phyloP scores from a whole-genome alignment of 2,888 invertebrate genomes.

The Ectemnius continuus region DNA sequence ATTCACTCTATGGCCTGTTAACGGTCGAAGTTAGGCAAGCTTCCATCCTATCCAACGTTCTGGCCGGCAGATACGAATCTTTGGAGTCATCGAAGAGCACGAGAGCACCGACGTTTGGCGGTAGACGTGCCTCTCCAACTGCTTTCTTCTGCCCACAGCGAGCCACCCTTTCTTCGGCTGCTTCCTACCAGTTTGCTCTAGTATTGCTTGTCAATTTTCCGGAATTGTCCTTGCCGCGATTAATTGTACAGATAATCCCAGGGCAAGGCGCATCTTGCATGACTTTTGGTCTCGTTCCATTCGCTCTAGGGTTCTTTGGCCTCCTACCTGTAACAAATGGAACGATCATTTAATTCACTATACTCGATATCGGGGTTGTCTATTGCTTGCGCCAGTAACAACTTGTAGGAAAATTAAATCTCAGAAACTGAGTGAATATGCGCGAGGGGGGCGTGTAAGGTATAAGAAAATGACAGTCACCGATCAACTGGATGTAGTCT shows the following conservation, averaged over 20 bases:
- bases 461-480: background rate
- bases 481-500: background rate
- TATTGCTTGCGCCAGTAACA: too few species aligned
- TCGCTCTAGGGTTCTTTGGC: background rate
- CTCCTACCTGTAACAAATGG: slow-evolving; percentile 8
- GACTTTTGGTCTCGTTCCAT: background rate
- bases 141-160: background rate
- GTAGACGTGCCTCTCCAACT: slow-evolving; percentile 3
- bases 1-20: slow-evolving; percentile 60
- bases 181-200: slow-evolving; percentile 12
- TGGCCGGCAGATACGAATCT: slow-evolving; percentile 52
- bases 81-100: slow-evolving; percentile 54
- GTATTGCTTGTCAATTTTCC: slow-evolving; percentile 41
- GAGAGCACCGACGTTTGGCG: slow-evolving; percentile 7
- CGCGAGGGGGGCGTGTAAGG: background rate
- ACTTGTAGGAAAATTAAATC: background rate
- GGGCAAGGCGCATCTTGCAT: background rate
- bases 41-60: slow-evolving; percentile 44
- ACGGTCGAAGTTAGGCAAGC: slow-evolving; percentile 62
- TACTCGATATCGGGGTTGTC: too few species aligned
- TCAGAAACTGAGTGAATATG: background rate
- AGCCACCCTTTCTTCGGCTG: slow-evolving; percentile 36
- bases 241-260: slow-evolving; percentile 46
- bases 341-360: too few species aligned
- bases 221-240: slow-evolving; percentile 37